Base-by-base conservation (phyloP, 2,888 invertebrate species). In the Agelastica alni region DNA sequence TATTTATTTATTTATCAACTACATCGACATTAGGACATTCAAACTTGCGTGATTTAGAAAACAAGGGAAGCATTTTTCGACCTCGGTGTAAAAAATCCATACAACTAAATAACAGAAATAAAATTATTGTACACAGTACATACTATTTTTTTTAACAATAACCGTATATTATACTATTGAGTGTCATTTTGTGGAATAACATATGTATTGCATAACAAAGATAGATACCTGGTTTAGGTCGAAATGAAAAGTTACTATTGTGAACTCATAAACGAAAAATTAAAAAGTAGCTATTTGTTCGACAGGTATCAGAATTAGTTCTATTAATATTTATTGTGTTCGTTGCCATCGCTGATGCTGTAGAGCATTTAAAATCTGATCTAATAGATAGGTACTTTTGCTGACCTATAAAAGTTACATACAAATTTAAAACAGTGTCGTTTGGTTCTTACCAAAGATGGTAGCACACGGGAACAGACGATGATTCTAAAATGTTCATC, bases 91-190 rank as follows among this genome's bases (percentile, higher is more conserved):
- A 12, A 18, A 32, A 46, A 14, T 46, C 26, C 16, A 37, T 46
- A 51, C 34, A 51, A 71, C 66, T 70, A 69, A 70, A 68, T 67
- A 70, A 70, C 68, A 68, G 65, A 63, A 69, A 70, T 46, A 58
- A 63, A 66, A 64, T 61, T 67, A 66, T 65, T 75, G 75, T 75
- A 75, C 75, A 75, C 64, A 72, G 75, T 75, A 75, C 75, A 75
- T 75, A 75, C 75, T 70, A 62, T 17, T 53, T 63, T n/a, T n/a
- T 53, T 41, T 57, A 65, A 64, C 67, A 69, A 70, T 69, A 69
- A 71, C 68, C 60, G 65, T 67, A 70, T 69, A 70, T 68, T 71
- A 71, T 69, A 72, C 70, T 72, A 68, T 69, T 68, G 70, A 59
- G 34, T 58, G 54, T 56, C 39, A 51, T 51, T 49, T 16, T 56